Evolutionary conservation across 2,888 invertebrate genomes (phyloP), one percentile per base, ranked within the genome.

Genomic region (Lycocerus yunnanus): DNA sequence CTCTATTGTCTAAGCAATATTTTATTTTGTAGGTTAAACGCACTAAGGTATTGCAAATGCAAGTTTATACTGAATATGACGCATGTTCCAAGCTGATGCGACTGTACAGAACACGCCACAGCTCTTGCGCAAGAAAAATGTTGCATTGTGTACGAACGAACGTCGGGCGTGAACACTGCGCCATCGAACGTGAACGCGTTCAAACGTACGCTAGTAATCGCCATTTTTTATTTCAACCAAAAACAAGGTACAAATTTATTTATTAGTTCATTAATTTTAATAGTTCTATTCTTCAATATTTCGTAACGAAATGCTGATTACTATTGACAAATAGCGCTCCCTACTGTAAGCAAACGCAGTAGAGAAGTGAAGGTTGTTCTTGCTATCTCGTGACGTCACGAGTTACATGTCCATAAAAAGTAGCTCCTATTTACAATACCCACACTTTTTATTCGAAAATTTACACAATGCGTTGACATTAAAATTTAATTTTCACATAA

Each of bases 351-450:
- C 70, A 74, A 70, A 70, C 73, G 67, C 66, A 74, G 43, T n/a
- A 70, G 18, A 67, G 68, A 74, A 74, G 69, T 74, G 73, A 74
- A 74, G 73, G 73, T 74, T 74, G 66, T 70, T 60, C 3, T 74
- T 70, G 66, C 68, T 66, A 9, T 4, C 27, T 63, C 60, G 13
- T 74, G 73, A 74, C 73, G 73, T 70, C 73, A 70, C 8, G 20
- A 11, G 61, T 16, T 20, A 63, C 61, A 63, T 63, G 61, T 18
- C 61, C 61, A 63, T 63, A 63, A 63, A 16, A 63, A 18, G 18
- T 15, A 63, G 18, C 18, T 63, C 13, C 43, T 43, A 43, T 43
- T 43, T n/a, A 43, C 43, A 6, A 43, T n/a, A 43, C 43, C 43
- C n/a, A 43, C 43, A 43, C n/a, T n/a, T 43, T 27, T 27, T n/a